phyloP scores from a whole-genome alignment of 2,113 vertebrate species.

The Pelecanus crispus region DNA sequence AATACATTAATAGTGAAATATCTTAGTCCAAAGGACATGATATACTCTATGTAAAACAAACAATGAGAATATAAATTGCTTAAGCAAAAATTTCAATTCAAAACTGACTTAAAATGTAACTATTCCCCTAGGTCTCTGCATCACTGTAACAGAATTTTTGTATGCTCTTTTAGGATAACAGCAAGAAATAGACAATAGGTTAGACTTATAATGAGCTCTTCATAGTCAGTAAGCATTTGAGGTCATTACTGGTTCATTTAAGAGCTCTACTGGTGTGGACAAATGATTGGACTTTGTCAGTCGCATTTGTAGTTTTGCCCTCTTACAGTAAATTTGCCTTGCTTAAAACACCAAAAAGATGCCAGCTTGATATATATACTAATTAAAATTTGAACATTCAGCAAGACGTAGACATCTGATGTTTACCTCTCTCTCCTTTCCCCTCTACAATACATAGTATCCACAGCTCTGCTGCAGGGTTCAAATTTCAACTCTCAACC shows the following conservation, averaged over 20 bases:
- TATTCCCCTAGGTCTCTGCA: neutral
- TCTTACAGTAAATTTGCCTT: neutral
- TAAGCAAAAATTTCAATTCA: neutral
- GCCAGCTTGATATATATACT: neutral
- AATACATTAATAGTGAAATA: neutral
- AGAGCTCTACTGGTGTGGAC: neutral
- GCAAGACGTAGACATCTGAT: neutral
- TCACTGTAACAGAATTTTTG: neutral
- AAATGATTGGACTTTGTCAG: neutral
- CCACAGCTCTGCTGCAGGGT: neutral
- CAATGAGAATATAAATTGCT: neutral
- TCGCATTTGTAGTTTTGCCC: neutral
- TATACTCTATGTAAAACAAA: neutral
- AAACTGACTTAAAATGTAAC: neutral
- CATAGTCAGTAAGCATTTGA: neutral
- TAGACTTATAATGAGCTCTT: neutral
- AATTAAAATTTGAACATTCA: neutral
- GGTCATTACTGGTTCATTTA: neutral
- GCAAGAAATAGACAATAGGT: neutral
- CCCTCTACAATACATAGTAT: neutral
- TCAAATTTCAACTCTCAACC: neutral
- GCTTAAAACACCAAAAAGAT: neutral
- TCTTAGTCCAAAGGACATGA: neutral
- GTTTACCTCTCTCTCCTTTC: neutral
- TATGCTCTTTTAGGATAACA: neutral